These are phyloP conservation scores for Brachypodius melanocephalos DNA, from an alignment of 2,113 vertebrate species.

Conservation along the genomic window DNA sequence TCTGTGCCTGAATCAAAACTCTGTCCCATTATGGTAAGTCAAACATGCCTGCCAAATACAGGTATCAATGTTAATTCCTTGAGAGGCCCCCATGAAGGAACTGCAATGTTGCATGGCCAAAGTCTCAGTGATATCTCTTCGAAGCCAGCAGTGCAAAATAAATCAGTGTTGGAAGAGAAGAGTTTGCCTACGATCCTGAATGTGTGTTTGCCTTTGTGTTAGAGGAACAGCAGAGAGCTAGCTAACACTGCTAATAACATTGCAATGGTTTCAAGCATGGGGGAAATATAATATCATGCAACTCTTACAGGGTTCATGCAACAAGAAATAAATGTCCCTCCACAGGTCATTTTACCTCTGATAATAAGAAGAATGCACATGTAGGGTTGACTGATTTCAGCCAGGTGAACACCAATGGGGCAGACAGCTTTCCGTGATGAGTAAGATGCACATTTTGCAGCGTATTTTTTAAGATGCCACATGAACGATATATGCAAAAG, in stretches of 20 bases:
- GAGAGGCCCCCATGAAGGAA: background rate
- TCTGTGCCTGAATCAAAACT: background rate
- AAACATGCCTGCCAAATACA: background rate
- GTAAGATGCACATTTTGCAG: background rate
- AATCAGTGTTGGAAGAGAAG: background rate
- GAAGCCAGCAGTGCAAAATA: background rate
- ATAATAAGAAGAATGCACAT: background rate
- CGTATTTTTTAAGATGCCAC: background rate
- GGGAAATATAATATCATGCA: background rate
- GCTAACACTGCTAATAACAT: background rate
- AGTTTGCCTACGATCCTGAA: background rate
- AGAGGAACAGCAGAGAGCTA: background rate
- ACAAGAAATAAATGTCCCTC: background rate
- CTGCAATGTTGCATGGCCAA: background rate
- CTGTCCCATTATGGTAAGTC: background rate
- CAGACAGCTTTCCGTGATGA: background rate
- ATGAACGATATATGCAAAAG: background rate
- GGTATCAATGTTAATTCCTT: background rate
- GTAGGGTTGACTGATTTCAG: background rate
- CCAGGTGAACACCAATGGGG: accelerated
- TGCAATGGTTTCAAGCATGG: background rate
- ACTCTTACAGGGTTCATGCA: background rate
- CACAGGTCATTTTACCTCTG: background rate
- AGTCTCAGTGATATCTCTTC: background rate
- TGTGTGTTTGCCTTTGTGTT: background rate